Conservation (phyloP, 2,797 vertebrate species). For the Hydrolagus colliei region DNA sequence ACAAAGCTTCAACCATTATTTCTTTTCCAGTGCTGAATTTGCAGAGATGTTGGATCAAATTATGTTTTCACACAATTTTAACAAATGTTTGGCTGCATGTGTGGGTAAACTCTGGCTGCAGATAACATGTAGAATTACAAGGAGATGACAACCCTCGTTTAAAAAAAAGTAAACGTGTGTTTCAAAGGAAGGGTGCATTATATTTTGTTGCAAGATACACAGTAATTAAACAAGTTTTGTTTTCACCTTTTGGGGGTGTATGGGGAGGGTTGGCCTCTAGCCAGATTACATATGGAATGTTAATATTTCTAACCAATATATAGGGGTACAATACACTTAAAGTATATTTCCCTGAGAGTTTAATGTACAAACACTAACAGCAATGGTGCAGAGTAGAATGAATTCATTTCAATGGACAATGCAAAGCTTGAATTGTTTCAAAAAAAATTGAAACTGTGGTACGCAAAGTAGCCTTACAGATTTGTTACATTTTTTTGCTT, state of each 20-base stretch:
- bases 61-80: conserved; percentile 4
- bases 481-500: neutral
- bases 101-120: conserved; percentile 16
- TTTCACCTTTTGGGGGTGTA: neutral
- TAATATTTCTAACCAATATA: conserved; percentile 9
- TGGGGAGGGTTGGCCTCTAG: neutral
- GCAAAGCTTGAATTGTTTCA: neutral
- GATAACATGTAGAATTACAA: conserved; percentile 17
- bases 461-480: conserved; percentile 26
- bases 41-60: neutral
- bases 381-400: neutral
- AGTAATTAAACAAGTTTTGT: neutral
- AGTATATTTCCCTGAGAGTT: neutral
- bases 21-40: conserved; percentile 8
- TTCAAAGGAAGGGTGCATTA: neutral
- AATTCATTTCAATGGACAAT: conserved; percentile 19
- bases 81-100: conserved; percentile 6
- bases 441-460: conserved; percentile 8
- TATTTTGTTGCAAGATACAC: neutral
- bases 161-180: neutral
- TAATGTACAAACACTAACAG: conserved; percentile 2
- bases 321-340: neutral
- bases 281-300: neutral
- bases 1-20: neutral
- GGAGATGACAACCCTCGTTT: neutral